Conservation (phyloP, 2,113 vertebrate species). For the Verasper variegatus region DNA sequence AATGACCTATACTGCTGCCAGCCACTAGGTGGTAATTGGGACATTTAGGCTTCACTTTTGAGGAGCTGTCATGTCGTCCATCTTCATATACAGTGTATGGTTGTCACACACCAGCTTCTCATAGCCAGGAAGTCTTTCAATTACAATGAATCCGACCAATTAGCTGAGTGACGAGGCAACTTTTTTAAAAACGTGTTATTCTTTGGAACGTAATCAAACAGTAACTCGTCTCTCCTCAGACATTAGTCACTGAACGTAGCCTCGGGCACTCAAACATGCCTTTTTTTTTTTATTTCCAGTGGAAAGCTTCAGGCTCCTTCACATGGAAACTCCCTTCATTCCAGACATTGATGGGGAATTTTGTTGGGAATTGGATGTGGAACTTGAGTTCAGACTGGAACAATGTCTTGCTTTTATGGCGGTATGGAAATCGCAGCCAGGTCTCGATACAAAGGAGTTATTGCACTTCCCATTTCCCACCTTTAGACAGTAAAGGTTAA, state of each 20-base stretch:
- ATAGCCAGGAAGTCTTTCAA: not conserved
- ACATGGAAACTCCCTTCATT: constrained; percentile 63
- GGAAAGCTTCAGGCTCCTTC: constrained; percentile 39
- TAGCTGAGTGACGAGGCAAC: not conserved
- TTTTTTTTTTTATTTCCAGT: constrained; percentile 38
- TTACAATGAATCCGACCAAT: not conserved
- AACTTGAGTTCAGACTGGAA: constrained; percentile 44
- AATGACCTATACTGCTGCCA: not conserved
- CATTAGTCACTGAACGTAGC: constrained; percentile 20
- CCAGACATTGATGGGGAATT: constrained; percentile 60
- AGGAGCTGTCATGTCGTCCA: not conserved
- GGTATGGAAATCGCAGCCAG: constrained; percentile 42
- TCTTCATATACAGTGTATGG: not conserved
- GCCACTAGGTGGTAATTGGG: not conserved
- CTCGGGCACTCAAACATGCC: constrained; percentile 4
- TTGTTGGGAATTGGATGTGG: constrained; percentile 52
- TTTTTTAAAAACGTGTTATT: not conserved
- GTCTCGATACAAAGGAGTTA: constrained; percentile 7
- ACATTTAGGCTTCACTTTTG: not conserved
- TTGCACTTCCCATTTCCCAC: constrained; percentile 20
- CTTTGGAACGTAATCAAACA: constrained; percentile 4
- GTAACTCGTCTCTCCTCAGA: not conserved
- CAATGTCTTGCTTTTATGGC: constrained; percentile 38
- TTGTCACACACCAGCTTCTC: not conserved
- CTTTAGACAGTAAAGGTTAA: constrained; percentile 19